Conservation (phyloP, 1,140 invertebrate species). For the Glossosoma conforme region DNA sequence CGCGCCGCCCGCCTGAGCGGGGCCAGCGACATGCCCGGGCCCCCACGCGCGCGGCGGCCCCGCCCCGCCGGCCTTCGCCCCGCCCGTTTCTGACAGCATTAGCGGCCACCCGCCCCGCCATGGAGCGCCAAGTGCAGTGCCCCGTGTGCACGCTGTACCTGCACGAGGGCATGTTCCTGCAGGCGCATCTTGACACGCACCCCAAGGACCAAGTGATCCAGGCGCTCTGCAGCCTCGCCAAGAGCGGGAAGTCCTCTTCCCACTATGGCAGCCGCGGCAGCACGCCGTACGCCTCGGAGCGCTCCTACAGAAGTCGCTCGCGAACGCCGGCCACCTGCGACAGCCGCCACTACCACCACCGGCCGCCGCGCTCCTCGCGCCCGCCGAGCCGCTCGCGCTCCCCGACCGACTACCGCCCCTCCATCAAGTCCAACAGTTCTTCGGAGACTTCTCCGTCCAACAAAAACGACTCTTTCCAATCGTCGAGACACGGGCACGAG, state of each 20-base stretch:
- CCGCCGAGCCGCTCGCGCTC: background rate
- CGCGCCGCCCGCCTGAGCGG: background rate
- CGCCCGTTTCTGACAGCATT: conserved; percentile 14
- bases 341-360: conserved; percentile 32
- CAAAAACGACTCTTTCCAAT: conserved; percentile 8
- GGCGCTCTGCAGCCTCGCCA: conserved; percentile 55
- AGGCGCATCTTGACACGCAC: conserved; percentile 75
- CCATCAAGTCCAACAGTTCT: background rate
- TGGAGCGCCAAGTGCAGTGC: conserved; percentile 59
- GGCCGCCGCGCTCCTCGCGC: conserved; percentile 18
- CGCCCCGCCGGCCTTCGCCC: background rate
- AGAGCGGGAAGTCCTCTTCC: conserved; percentile 29
- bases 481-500: background rate
- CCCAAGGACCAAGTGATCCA: conserved; percentile 82
- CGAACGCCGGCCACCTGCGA: conserved; percentile 42
- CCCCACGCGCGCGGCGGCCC: background rate
- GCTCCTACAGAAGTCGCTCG: conserved; percentile 45
- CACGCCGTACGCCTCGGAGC: conserved; percentile 39
- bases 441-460: background rate
- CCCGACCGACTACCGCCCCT: conserved; percentile 1
- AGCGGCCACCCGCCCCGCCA: conserved; percentile 37
- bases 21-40: conserved; percentile 9
- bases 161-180: conserved; percentile 72
- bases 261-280: conserved; percentile 41
- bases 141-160: conserved; percentile 79